Evolutionary conservation across 2,888 invertebrate genomes (phyloP).

Genomic region (Ormyrus pomaceus): DNA sequence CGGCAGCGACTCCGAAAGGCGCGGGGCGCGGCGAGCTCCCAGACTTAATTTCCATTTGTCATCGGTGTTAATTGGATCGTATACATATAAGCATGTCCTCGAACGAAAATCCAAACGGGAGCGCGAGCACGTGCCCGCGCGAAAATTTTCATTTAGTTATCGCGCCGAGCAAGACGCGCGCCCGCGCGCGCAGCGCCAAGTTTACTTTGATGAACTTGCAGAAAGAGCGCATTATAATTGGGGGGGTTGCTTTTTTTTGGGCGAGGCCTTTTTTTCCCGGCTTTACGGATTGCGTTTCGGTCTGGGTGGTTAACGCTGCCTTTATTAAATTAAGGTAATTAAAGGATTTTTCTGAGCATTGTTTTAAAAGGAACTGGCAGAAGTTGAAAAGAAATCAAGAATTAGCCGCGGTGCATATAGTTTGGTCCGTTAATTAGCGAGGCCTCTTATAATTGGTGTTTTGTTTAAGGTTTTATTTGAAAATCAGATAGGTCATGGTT

Average conservation of each 20-base stretch:
- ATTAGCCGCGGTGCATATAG: no score
- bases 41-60: conserved; percentile 52
- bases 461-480: no score
- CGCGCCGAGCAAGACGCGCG: neutral
- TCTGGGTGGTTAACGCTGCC: neutral
- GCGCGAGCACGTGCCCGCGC: conserved; percentile 2
- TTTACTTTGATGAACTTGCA: conserved; percentile 37
- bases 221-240: conserved; percentile 27
- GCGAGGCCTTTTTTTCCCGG: no score
- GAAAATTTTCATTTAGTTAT: conserved; percentile 38
- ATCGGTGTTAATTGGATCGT: conserved; percentile 48
- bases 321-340: no score
- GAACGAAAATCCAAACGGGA: conserved; percentile 25
- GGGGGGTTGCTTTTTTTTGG: neutral
- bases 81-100: conserved; percentile 34
- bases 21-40: conserved; percentile 13
- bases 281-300: neutral
- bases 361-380: no score
- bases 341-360: no score
- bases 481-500: no score
- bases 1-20: conserved; percentile 17
- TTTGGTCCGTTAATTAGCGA: no score
- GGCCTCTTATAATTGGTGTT: no score
- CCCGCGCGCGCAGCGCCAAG: neutral
- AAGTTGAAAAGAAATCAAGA: no score